Evolutionary conservation across 2,888 invertebrate genomes (phyloP).

Genomic region (Drosophila niveifrons): DNA sequence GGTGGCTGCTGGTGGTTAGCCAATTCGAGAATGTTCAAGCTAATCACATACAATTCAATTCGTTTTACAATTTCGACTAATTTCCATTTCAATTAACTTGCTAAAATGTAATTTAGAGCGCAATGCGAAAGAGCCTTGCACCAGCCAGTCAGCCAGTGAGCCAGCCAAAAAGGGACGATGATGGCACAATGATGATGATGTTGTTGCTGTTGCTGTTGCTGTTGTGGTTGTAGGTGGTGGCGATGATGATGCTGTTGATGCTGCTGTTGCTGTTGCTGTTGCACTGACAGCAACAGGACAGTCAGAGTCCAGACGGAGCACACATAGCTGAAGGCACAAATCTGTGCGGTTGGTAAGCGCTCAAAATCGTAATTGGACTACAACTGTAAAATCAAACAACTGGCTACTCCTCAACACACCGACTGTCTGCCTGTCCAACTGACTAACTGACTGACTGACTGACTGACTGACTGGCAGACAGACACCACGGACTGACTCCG

Average conservation of each 20-base stretch:
- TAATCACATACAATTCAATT: slow-evolving; percentile 85
- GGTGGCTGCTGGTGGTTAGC: slow-evolving; percentile 61
- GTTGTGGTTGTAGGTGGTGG: slow-evolving; percentile 17
- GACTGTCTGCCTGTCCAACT: slow-evolving; percentile 24
- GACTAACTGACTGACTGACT: neutral
- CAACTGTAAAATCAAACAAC: slow-evolving; percentile 79
- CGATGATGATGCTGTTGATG: slow-evolving; percentile 48
- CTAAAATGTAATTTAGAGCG: slow-evolving; percentile 84
- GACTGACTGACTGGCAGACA: neutral
- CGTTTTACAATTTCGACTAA: slow-evolving; percentile 85
- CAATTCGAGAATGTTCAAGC: slow-evolving; percentile 81
- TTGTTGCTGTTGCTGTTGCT: slow-evolving; percentile 40
- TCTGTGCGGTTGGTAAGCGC: slow-evolving; percentile 78
- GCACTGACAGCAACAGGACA: slow-evolving; percentile 49
- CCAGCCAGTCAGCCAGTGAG: slow-evolving; percentile 1
- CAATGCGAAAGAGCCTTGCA: slow-evolving; percentile 33
- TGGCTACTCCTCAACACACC: slow-evolving; percentile 57
- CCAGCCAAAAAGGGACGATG: slow-evolving; percentile 20
- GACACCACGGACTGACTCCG: slow-evolving; percentile 6
- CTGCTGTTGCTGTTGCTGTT: slow-evolving; percentile 32
- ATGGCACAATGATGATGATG: slow-evolving; percentile 33
- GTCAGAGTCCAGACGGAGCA: slow-evolving; percentile 14
- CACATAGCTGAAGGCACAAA: slow-evolving; percentile 66
- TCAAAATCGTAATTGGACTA: slow-evolving; percentile 79
- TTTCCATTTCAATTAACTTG: slow-evolving; percentile 85